Base-by-base conservation (phyloP, 2,888 invertebrate species). In the Lasioglossum oenotherae region DNA sequence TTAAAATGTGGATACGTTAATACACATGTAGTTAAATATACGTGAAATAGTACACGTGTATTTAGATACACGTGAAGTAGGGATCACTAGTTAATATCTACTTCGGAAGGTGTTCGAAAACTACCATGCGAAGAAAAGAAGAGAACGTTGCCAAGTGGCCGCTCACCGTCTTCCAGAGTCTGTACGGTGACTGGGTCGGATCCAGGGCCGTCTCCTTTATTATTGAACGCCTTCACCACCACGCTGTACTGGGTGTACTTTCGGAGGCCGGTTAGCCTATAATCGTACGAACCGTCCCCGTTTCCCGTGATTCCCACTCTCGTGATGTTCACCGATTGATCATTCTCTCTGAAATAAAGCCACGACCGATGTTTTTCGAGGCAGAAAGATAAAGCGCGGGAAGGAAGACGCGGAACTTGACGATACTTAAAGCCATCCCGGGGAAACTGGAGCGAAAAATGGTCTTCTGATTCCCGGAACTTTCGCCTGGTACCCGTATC, bases 181-280 rank as follows among this genome's bases (percentile, higher is more conserved):
- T 97, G 97, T 8, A 97, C 97, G 75, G 97, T 97, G 74, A 98
- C 97, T 60, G 98, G 97, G 82, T 97, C 97, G 67, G 98, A 98
- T 19, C 98, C 97, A 2, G 98, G 98, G 0, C 98, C 98, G 73
- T 98, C 97, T 41, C 98, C 98, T 92, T 98, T 96, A 92, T 97
- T 98, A 91, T 98, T 98, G 94, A 98, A 98, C 41, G 98, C 98
- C 95, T 98, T 98, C 3, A 98, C 98, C 72, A 98, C 97, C 46
- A 98, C 97, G 90, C 97, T 97, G 93, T 98, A 98, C 10, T 97
- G 97, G 1, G 98, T 97, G 94, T 97, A 98, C 95, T 98, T 98
- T 93, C 97, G 96, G 57, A 98, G 96, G 57, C 97, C 97, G 6
- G 96, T 96, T 53, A 98, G 94, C 44, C 96, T 96, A 74, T 97